phyloP scores from a whole-genome alignment of 2,113 vertebrate genomes.

The Mionectes macconnelli region DNA sequence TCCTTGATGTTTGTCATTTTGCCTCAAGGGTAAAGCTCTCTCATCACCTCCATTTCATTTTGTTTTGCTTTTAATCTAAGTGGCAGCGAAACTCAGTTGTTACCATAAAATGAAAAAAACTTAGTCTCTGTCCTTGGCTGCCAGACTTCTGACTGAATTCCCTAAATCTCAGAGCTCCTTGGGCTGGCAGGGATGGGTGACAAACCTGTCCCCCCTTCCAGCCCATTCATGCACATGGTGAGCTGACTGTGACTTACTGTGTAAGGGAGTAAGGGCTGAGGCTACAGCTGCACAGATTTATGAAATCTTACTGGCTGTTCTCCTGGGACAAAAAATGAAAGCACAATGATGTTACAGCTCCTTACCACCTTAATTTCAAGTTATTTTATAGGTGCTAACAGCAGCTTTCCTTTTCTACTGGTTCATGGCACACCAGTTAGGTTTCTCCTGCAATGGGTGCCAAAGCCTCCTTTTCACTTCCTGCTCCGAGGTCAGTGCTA shows the following conservation, averaged over 20 bases:
- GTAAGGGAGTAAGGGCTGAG: background rate
- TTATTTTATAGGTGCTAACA: background rate
- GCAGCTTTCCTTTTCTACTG: background rate
- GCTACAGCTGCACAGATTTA: background rate
- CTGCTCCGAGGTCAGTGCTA: background rate
- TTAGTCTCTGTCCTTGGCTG: background rate
- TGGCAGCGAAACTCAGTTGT: background rate
- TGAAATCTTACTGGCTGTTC: background rate
- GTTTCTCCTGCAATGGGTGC: background rate
- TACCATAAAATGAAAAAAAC: background rate
- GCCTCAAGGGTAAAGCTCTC: background rate
- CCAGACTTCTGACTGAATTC: background rate
- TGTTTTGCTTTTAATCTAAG: background rate
- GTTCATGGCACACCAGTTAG: background rate
- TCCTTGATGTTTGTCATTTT: background rate
- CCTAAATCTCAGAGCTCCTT: background rate
- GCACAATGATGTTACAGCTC: background rate
- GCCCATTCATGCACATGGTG: accelerated
- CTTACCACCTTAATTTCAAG: background rate
- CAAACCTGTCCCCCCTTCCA: background rate
- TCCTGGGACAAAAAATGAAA: background rate
- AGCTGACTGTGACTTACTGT: background rate
- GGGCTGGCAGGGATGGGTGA: background rate
- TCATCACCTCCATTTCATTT: background rate
- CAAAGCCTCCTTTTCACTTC: background rate